phyloP scores from a whole-genome alignment of 2,888 invertebrate genomes.

The Syritta pipiens region DNA sequence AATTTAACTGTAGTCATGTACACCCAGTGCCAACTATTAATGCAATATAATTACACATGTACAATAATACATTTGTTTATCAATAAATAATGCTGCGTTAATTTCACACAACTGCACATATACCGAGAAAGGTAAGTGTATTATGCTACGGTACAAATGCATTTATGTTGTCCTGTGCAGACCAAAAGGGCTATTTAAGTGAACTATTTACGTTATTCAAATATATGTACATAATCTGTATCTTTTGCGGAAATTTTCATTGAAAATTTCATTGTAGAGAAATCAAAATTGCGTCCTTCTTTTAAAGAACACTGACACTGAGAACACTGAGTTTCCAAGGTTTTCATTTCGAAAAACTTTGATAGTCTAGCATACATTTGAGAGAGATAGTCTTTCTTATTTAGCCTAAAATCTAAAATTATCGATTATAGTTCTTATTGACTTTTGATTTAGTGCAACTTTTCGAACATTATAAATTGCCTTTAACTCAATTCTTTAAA shows the following conservation, averaged over 20 bases:
- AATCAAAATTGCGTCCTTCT: too few species aligned
- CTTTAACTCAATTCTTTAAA: too few species aligned
- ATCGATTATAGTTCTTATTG: too few species aligned
- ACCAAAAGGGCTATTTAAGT: neutral
- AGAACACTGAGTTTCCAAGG: too few species aligned
- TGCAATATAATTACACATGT: conserved; percentile 47
- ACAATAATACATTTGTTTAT: conserved; percentile 53
- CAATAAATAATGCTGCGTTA: conserved; percentile 60
- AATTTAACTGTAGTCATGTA: conserved; percentile 31
- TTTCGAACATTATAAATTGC: too few species aligned
- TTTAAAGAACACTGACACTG: conserved; percentile 28
- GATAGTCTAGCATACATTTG: neutral
- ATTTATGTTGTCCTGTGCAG: neutral
- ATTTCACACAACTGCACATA: too few species aligned
- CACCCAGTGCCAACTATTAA: conserved; percentile 25
- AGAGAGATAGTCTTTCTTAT: neutral
- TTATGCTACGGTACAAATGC: neutral
- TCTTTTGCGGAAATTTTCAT: conserved; percentile 10
- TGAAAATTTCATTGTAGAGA: too few species aligned
- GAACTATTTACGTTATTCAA: conserved; percentile 42
- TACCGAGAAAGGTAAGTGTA: too few species aligned
- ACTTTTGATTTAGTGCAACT: too few species aligned
- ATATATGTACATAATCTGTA: neutral
- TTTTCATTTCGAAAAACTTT: neutral
- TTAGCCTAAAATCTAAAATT: neutral